phyloP scores from a whole-genome alignment of 1,140 invertebrate species.

The Harpegnathos saltator region DNA sequence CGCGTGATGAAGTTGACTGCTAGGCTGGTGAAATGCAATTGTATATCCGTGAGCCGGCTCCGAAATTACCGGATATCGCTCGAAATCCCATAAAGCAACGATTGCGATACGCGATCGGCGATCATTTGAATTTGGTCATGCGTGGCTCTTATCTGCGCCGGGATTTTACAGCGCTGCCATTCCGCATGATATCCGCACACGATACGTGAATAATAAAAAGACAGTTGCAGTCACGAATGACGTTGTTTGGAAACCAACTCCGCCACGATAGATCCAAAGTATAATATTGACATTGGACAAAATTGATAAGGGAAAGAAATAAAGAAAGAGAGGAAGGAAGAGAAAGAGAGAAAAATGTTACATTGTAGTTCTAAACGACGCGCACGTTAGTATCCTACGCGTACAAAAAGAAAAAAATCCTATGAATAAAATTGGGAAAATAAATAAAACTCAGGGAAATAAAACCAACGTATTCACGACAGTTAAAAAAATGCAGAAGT shows the following conservation, averaged over 20 bases:
- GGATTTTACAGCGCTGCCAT: slow-evolving; percentile 13
- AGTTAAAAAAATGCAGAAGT: no score
- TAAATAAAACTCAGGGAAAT: no score
- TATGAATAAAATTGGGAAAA: no score
- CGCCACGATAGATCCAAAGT: not conserved
- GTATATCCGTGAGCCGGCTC: not conserved
- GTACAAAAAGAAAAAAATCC: no score
- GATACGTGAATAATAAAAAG: slow-evolving; percentile 25
- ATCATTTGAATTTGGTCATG: slow-evolving; percentile 43
- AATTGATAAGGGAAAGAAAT: not conserved
- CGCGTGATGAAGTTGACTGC: not conserved
- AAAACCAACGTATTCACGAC: no score
- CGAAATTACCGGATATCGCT: slow-evolving; percentile 5
- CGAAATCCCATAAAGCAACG: not conserved
- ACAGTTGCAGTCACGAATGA: not conserved
- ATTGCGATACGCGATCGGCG: slow-evolving; percentile 19
- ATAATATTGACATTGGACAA: not conserved
- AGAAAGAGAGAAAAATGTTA: not conserved
- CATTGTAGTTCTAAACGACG: not conserved
- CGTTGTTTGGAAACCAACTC: slow-evolving; percentile 2
- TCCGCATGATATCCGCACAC: not conserved
- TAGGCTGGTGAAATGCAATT: not conserved
- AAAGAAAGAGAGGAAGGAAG: not conserved
- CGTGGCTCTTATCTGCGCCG: slow-evolving; percentile 24
- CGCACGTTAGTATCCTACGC: no score